A percentile compares a stretch with the other conserved stretches of the same genome.
Conservation (phyloP, 2,797 vertebrate species). For the Molossus alvarezi region DNA sequence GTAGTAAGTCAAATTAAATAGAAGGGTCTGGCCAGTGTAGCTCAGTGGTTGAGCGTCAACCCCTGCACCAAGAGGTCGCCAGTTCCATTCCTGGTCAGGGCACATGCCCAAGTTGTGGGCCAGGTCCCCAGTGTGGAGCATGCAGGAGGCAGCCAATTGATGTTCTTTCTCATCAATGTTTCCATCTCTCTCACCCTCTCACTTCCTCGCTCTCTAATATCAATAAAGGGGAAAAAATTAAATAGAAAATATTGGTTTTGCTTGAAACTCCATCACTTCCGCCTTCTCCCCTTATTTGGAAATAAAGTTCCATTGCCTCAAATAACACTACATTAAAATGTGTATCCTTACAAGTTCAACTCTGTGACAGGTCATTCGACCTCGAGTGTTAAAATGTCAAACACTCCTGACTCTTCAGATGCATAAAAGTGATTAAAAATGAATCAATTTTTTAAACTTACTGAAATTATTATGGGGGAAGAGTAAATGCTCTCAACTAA, state of each 20-base stretch:
- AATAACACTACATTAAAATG: constrained; percentile 34
- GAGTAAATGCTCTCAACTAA: constrained; percentile 45
- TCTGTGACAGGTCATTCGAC: constrained; percentile 30
- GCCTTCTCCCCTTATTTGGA: constrained; percentile 45
- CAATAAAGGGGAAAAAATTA: constrained; percentile 14
- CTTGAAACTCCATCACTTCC: neutral
- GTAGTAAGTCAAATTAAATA: constrained; percentile 65
- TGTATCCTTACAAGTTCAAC: constrained; percentile 28
- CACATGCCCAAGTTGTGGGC: no score
- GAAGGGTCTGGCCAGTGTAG: neutral
- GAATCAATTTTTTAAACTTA: constrained; percentile 35
- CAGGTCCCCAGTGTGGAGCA: no score
- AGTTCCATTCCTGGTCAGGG: no score
- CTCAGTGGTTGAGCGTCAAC: no score
- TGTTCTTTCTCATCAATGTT: no score
- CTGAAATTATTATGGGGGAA: constrained; percentile 40
- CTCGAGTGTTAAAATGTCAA: neutral
- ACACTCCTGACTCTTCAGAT: neutral
- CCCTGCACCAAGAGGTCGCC: no score
- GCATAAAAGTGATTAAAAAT: constrained; percentile 36
- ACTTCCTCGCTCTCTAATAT: no score
- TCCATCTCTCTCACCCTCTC: no score
- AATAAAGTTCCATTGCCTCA: constrained; percentile 49
- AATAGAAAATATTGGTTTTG: constrained; percentile 28
- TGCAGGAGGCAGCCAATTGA: no score